Conservation (phyloP, 2,888 invertebrate genomes). For the Caenorhabditis zanzibari region DNA sequence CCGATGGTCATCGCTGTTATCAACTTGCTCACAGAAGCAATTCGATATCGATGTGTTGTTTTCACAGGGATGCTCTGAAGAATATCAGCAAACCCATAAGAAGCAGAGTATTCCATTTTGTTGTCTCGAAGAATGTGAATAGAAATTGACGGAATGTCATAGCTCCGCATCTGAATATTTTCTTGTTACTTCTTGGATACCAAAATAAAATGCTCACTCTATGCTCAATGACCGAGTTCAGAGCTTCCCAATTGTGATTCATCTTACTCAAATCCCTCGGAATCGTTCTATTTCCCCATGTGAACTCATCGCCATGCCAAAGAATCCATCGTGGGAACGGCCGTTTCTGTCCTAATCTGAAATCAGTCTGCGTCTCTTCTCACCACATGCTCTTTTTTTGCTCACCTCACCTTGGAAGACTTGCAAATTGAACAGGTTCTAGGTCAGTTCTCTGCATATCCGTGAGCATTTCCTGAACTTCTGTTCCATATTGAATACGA, state of each 20-base stretch:
- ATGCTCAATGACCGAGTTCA: constrained; percentile 55
- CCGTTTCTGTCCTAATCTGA: constrained; percentile 39
- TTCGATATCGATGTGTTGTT: constrained; percentile 68
- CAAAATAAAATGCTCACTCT: constrained; percentile 24
- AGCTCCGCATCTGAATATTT: constrained; percentile 66
- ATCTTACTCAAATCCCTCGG: constrained; percentile 44
- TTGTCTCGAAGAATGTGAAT: constrained; percentile 64
- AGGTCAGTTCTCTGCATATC: constrained; percentile 64
- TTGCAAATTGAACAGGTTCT: constrained; percentile 53
- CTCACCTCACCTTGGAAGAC: constrained; percentile 64
- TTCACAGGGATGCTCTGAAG: constrained; percentile 53
- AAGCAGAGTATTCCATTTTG: constrained; percentile 57
- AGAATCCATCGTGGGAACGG: constrained; percentile 65
- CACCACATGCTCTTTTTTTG: constrained; percentile 15
- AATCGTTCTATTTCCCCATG: constrained; percentile 65
- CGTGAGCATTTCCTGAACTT: constrained; percentile 58
- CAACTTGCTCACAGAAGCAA: constrained; percentile 74
- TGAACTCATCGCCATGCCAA: constrained; percentile 69
- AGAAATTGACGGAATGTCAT: constrained; percentile 74
- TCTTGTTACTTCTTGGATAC: neutral
- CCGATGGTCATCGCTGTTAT: constrained; percentile 75
- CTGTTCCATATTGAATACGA: constrained; percentile 62
- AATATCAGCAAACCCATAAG: constrained; percentile 75
- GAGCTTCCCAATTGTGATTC: constrained; percentile 38
- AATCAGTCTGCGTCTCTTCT: constrained; percentile 32